phyloP scores from a whole-genome alignment of 1,140 invertebrate species.

The Leptestheria dahalacensis region DNA sequence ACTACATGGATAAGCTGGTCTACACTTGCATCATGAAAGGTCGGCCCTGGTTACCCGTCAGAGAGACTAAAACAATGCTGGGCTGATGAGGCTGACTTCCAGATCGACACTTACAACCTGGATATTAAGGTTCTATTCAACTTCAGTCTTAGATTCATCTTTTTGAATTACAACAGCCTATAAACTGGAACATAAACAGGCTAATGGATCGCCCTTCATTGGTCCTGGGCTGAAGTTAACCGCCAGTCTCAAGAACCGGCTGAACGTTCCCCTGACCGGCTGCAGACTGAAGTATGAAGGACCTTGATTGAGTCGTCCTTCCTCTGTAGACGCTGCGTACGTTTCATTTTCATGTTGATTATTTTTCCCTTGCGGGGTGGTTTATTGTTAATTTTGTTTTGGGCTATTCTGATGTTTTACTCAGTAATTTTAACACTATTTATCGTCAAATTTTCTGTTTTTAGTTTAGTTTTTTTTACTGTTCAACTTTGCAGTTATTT shows the following conservation, averaged over 20 bases:
- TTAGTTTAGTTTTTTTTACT: too few species aligned
- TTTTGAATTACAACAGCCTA: not conserved
- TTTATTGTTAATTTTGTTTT: too few species aligned
- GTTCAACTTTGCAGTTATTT: too few species aligned
- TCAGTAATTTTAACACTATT: too few species aligned
- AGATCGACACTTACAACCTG: conserved; percentile 49
- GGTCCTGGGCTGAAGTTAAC: conserved; percentile 35
- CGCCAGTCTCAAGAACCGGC: conserved; percentile 50
- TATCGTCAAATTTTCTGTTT: too few species aligned
- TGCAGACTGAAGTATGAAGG: conserved; percentile 51
- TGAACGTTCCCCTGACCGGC: conserved; percentile 40
- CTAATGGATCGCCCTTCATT: conserved; percentile 37
- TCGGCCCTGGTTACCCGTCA: conserved; percentile 46
- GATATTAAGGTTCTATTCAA: conserved; percentile 30
- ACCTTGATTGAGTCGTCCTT: conserved; percentile 42
- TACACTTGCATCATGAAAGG: conserved; percentile 60
- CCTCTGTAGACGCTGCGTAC: conserved; percentile 34
- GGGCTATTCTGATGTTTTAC: too few species aligned
- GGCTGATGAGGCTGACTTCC: conserved; percentile 57
- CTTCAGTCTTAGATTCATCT: not conserved
- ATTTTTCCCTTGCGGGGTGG: too few species aligned
- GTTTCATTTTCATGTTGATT: too few species aligned
- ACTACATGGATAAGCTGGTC: conserved; percentile 53
- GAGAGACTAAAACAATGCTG: conserved; percentile 55
- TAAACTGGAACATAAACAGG: conserved; percentile 29